Evolutionary conservation across 2,888 invertebrate species (phyloP).

Genomic region (Hydrotaea cyrtoneurina): DNA sequence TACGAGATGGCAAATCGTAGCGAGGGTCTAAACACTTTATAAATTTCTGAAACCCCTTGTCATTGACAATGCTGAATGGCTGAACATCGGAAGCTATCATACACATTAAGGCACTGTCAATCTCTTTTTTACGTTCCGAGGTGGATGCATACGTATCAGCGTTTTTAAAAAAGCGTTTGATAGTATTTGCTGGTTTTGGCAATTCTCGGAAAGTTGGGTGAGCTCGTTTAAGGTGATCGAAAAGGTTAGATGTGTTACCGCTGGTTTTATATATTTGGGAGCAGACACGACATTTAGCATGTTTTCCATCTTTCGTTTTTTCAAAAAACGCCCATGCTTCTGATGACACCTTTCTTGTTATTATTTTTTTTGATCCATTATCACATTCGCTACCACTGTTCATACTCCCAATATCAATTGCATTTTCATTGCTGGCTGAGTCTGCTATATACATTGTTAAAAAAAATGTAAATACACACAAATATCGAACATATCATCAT

Average conservation of each 20-base stretch:
- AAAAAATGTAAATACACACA: too few relatives aligned
- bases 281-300: slow-evolving; percentile 26
- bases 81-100: slow-evolving; percentile 40
- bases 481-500: too few relatives aligned
- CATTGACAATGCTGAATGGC: slow-evolving; percentile 20
- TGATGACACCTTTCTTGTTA: too few relatives aligned
- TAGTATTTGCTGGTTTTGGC: slow-evolving; percentile 15
- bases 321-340: too few relatives aligned
- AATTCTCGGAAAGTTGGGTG: slow-evolving; percentile 7
- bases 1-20: too few relatives aligned
- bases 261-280: slow-evolving; percentile 18
- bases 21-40: slow-evolving; percentile 61
- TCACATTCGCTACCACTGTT: too few relatives aligned
- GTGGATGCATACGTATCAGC: slow-evolving; percentile 6
- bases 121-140: slow-evolving; percentile 29
- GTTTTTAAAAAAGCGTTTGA: background rate
- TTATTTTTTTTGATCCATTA: too few relatives aligned
- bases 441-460: too few relatives aligned
- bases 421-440: too few relatives aligned
- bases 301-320: background rate
- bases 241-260: too few relatives aligned
- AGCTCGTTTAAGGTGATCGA: too few relatives aligned
- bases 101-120: slow-evolving; percentile 35
- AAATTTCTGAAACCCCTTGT: slow-evolving; percentile 27
- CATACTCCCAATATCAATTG: too few relatives aligned